A percentile compares a stretch with the other conserved stretches of the same genome.
These are phyloP conservation scores for Myotis planiceps DNA, from an alignment of 2,797 vertebrate genomes.

Conservation along the genomic window DNA sequence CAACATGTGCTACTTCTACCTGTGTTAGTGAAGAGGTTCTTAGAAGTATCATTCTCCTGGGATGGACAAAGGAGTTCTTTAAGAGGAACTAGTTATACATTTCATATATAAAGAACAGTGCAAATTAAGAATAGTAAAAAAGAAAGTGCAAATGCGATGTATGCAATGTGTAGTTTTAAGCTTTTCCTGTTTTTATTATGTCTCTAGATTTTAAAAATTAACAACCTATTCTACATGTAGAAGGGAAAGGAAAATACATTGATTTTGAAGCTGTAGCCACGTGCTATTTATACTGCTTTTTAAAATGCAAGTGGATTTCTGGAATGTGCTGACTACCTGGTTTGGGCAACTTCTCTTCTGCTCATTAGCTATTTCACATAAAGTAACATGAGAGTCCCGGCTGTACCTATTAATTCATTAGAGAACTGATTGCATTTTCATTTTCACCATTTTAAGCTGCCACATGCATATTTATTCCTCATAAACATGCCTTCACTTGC, in stretches of 20 bases:
- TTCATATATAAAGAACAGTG: background rate
- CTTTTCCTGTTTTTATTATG: background rate
- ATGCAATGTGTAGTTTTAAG: background rate
- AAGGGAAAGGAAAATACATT: constrained; percentile 24
- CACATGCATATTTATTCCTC: constrained; percentile 10
- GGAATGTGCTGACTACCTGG: constrained; percentile 46
- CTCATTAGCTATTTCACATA: constrained; percentile 27
- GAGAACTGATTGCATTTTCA: background rate
- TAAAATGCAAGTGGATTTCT: background rate
- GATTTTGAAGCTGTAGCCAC: constrained; percentile 14
- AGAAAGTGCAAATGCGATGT: background rate
- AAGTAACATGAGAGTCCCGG: background rate
- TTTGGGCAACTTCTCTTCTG: background rate
- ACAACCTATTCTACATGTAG: background rate
- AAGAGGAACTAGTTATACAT: background rate
- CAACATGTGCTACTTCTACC: accelerated
- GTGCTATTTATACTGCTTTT: constrained; percentile 36
- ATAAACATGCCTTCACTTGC: constrained; percentile 18
- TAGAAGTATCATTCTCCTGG: background rate
- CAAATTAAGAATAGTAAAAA: background rate
- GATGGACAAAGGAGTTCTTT: background rate
- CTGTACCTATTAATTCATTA: constrained; percentile 40
- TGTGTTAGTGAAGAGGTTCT: background rate
- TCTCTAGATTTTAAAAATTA: background rate
- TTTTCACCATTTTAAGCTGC: background rate